These are phyloP conservation scores for Frankliniella intonsa DNA, from an alignment of 2,888 invertebrate species.

Conservation along the genomic window DNA sequence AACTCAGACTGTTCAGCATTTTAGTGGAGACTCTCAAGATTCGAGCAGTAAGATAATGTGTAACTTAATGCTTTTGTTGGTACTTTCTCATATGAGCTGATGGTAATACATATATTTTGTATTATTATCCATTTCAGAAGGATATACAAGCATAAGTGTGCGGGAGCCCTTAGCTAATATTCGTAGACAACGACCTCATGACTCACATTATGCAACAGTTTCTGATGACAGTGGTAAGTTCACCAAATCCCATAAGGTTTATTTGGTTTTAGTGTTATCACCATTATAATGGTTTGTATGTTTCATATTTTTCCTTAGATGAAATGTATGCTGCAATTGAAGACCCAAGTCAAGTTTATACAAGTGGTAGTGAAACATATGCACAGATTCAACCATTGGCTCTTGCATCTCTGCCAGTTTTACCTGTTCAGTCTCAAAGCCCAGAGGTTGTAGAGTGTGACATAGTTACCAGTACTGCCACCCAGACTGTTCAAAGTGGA, in stretches of 20 bases:
- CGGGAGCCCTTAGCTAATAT: slow-evolving; percentile 79
- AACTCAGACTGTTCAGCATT: slow-evolving; percentile 53
- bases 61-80: background rate
- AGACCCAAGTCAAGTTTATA: slow-evolving; percentile 65
- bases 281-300: background rate
- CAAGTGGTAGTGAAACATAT: slow-evolving; percentile 80
- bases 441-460: background rate
- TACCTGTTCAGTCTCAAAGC: background rate
- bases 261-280: background rate
- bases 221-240: slow-evolving; percentile 79
- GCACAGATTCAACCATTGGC: slow-evolving; percentile 68
- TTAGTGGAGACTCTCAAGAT: slow-evolving; percentile 88
- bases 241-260: slow-evolving; percentile 22
- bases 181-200: slow-evolving; percentile 45
- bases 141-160: slow-evolving; percentile 88
- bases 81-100: slow-evolving; percentile 19
- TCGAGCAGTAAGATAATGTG: slow-evolving; percentile 62
- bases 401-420: background rate
- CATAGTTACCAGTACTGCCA: background rate
- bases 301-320: slow-evolving; percentile 51
- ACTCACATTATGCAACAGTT: slow-evolving; percentile 82
- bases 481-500: slow-evolving; percentile 26
- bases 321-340: slow-evolving; percentile 90
- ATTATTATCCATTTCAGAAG: slow-evolving; percentile 57
- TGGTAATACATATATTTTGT: background rate